phyloP scores from a whole-genome alignment of 1,140 invertebrate species.

The silkworm (Bombyx mori) region DNA sequence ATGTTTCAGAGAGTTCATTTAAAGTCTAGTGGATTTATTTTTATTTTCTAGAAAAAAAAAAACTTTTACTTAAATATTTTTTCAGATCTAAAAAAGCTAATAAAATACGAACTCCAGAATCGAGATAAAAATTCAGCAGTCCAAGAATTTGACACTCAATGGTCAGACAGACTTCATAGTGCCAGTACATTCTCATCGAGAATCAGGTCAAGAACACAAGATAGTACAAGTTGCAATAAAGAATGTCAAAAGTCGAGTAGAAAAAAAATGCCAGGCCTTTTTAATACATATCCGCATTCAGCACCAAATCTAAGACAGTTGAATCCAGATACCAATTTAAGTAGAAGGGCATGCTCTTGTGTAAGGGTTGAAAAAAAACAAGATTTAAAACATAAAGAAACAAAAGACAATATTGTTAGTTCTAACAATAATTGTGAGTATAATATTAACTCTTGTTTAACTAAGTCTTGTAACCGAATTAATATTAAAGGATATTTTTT shows the following conservation, averaged over 20 bases:
- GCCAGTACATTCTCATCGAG: slow-evolving; percentile 64
- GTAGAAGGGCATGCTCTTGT: slow-evolving; percentile 45
- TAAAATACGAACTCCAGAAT: slow-evolving; percentile 69
- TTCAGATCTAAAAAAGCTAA: slow-evolving; percentile 73
- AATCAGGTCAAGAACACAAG: slow-evolving; percentile 40
- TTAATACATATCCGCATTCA: slow-evolving; percentile 33
- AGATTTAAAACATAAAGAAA: slow-evolving; percentile 21
- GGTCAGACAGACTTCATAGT: slow-evolving; percentile 61
- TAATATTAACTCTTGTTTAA: slow-evolving; percentile 10
- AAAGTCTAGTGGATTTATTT: background rate
- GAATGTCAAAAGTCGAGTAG: slow-evolving; percentile 23
- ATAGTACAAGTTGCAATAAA: slow-evolving; percentile 31
- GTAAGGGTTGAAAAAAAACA: slow-evolving; percentile 34
- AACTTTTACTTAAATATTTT: slow-evolving; percentile 8
- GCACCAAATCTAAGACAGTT: slow-evolving; percentile 33
- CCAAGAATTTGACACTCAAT: slow-evolving; percentile 26
- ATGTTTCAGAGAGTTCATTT: background rate
- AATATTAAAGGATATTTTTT: too few species aligned
- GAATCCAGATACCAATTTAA: slow-evolving; percentile 22
- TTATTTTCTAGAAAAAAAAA: slow-evolving; percentile 2
- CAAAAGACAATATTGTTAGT: slow-evolving; percentile 9
- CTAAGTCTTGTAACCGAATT: background rate
- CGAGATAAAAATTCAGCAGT: slow-evolving; percentile 25
- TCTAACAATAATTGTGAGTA: slow-evolving; percentile 50
- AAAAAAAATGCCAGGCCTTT: slow-evolving; percentile 10